Percentiles rank a stretch among this genome's conserved stretches.
These are phyloP conservation scores for Rattus rattus DNA, from an alignment of 2,113 vertebrate genomes.

Conservation along the genomic window DNA sequence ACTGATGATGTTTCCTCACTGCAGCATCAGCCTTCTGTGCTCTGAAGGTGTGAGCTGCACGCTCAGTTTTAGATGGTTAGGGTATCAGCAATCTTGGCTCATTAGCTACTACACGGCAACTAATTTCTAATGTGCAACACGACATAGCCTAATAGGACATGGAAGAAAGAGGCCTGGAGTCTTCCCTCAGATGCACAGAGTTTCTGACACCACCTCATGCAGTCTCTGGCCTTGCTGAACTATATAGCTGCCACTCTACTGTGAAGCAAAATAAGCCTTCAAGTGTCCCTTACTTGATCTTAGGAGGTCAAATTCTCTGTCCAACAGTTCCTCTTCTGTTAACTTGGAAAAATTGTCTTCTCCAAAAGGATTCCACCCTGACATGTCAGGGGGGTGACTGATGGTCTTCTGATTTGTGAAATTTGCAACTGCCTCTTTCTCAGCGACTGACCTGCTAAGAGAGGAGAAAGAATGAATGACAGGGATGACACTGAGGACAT, in stretches of 20 bases:
- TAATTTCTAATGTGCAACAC: constrained; percentile 70
- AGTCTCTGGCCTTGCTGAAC: constrained; percentile 80
- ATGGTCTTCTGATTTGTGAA: constrained; percentile 88
- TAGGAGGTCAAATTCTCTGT: constrained; percentile 98
- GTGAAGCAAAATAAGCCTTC: constrained; percentile 92
- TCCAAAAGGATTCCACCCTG: constrained; percentile 97
- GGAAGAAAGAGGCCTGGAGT: constrained; percentile 76
- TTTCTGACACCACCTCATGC: constrained; percentile 72
- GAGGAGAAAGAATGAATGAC: not conserved
- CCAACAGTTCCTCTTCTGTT: constrained; percentile 97
- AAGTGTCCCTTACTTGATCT: constrained; percentile 97
- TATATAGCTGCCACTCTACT: constrained; percentile 84
- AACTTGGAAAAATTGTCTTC: constrained; percentile 98
- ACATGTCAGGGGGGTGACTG: constrained; percentile 97
- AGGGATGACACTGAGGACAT: not conserved
- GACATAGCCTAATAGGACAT: constrained; percentile 24
- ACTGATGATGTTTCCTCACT: constrained; percentile 66
- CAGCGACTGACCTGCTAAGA: constrained; percentile 85
- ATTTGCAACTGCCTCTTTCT: constrained; percentile 84
- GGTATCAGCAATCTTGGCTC: constrained; percentile 67
- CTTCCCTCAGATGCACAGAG: constrained; percentile 87
- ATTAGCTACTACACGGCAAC: constrained; percentile 62
- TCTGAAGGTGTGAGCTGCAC: constrained; percentile 73
- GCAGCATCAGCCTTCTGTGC: constrained; percentile 60
- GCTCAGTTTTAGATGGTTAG: constrained; percentile 70